These are phyloP conservation scores for Cylindroiulus punctatus DNA, from an alignment of 2,888 invertebrate genomes.

Conservation along the genomic window DNA sequence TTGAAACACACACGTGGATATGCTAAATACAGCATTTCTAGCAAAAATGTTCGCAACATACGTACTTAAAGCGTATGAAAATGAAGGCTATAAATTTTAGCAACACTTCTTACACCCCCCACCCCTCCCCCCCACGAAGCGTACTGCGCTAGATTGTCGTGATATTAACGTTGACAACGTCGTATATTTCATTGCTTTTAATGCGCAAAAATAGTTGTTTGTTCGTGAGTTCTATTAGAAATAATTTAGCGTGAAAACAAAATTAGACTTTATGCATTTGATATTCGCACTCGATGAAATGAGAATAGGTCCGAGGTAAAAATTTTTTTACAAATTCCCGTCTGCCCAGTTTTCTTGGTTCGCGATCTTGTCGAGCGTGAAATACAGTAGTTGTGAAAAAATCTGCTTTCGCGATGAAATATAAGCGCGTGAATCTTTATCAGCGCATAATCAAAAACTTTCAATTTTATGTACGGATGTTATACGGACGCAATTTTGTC, in stretches of 20 bases:
- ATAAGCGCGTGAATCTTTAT: neutral
- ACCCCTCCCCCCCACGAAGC: neutral
- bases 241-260: conserved; percentile 21
- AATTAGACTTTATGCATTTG: conserved; percentile 26
- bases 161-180: conserved; percentile 21
- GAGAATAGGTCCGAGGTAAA: conserved; percentile 8
- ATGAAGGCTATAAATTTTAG: neutral
- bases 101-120: neutral
- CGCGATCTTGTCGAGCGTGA: neutral
- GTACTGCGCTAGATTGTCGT: neutral
- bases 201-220: conserved; percentile 27
- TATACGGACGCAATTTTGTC: too few relatives aligned
- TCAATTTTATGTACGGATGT: neutral
- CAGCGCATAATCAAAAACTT: neutral
- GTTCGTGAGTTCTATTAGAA: conserved; percentile 21
- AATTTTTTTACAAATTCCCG: neutral
- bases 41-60: neutral
- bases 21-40: too few relatives aligned
- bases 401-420: too few relatives aligned
- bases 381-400: neutral
- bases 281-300: conserved; percentile 32
- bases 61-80: conserved; percentile 21
- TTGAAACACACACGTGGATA: too few relatives aligned
- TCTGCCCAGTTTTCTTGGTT: too few relatives aligned
- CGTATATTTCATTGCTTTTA: conserved; percentile 21